phyloP scores from a whole-genome alignment of 2,797 vertebrate species.

The Poecile montanus region DNA sequence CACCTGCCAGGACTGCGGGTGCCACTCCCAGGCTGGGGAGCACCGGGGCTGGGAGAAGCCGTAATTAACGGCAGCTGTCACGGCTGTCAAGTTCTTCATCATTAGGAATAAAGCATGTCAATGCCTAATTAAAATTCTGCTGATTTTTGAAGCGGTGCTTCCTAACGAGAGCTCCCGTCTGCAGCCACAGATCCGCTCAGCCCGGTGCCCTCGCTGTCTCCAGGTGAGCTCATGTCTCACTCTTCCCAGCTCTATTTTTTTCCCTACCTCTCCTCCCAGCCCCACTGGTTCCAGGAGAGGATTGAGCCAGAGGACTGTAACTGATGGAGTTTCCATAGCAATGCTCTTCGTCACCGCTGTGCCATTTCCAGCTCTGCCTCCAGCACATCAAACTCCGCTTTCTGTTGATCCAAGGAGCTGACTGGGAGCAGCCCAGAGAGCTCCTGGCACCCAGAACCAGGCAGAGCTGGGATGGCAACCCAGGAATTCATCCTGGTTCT shows the following conservation, averaged over 20 bases:
- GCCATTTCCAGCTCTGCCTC: constrained; percentile 34
- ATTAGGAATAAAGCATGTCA: constrained; percentile 6
- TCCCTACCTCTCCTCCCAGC: neutral
- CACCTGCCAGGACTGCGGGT: accelerated
- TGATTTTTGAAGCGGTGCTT: constrained; percentile 34
- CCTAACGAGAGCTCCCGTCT: constrained; percentile 16
- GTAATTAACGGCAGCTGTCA: neutral
- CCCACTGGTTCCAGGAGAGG: neutral
- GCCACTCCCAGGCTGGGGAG: accelerated
- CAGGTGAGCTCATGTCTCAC: constrained; percentile 34
- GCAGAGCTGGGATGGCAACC: neutral
- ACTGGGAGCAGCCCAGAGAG: neutral
- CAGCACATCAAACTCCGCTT: neutral
- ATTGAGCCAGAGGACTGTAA: constrained; percentile 2
- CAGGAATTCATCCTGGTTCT: accelerated
- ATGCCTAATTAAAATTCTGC: constrained; percentile 49
- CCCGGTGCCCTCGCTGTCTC: neutral
- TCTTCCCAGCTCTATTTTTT: neutral
- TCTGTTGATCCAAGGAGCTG: neutral
- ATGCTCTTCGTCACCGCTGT: constrained; percentile 5
- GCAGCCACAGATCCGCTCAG: constrained; percentile 14
- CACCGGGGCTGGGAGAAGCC: accelerated
- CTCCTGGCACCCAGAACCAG: neutral
- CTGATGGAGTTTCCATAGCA: constrained; percentile 63
- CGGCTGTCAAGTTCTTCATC: constrained; percentile 7